A percentile compares a stretch with the other conserved stretches of the same genome.
Conservation (phyloP, 37 sponge, comb jelly and placozoan species). For the Amphimedon queenslandica region DNA sequence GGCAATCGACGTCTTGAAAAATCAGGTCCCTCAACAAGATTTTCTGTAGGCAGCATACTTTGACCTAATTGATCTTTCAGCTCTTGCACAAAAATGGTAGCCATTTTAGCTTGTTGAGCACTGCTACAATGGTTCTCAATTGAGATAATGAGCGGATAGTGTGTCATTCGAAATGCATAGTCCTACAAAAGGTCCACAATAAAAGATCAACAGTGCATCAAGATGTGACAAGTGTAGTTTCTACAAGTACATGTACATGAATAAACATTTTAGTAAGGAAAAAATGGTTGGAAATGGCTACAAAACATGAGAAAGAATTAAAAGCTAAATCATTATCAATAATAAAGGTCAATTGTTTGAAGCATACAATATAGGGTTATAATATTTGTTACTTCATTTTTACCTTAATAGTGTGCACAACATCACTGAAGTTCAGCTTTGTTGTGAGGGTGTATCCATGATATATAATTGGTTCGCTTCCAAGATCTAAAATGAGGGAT, state of each 20-base stretch:
- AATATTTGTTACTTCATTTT: too few species aligned
- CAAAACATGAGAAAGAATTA: background rate
- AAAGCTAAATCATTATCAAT: background rate
- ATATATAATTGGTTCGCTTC: slow-evolving; percentile 62
- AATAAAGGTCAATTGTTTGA: background rate
- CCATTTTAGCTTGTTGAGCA: slow-evolving; percentile 51
- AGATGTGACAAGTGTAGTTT: too few species aligned
- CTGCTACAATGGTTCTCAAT: slow-evolving; percentile 79
- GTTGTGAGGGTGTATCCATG: slow-evolving; percentile 89
- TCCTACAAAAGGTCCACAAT: slow-evolving; percentile 50
- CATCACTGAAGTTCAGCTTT: slow-evolving; percentile 73
- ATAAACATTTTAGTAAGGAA: background rate
- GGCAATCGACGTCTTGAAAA: slow-evolving; percentile 22
- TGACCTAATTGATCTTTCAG: background rate
- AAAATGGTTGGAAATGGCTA: background rate
- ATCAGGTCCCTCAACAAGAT: slow-evolving; percentile 46
- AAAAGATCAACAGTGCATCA: too few species aligned
- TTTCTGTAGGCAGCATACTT: slow-evolving; percentile 26
- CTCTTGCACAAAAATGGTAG: slow-evolving; percentile 36
- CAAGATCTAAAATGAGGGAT: slow-evolving; percentile 19
- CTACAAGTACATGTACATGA: too few species aligned
- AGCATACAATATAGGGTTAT: background rate
- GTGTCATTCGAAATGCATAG: slow-evolving; percentile 62
- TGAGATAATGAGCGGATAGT: slow-evolving; percentile 75
- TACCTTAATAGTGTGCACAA: slow-evolving; percentile 76